Base-by-base conservation (phyloP, 64 coral and sea anemone species). In the Dendrophyllia cribrosa region DNA sequence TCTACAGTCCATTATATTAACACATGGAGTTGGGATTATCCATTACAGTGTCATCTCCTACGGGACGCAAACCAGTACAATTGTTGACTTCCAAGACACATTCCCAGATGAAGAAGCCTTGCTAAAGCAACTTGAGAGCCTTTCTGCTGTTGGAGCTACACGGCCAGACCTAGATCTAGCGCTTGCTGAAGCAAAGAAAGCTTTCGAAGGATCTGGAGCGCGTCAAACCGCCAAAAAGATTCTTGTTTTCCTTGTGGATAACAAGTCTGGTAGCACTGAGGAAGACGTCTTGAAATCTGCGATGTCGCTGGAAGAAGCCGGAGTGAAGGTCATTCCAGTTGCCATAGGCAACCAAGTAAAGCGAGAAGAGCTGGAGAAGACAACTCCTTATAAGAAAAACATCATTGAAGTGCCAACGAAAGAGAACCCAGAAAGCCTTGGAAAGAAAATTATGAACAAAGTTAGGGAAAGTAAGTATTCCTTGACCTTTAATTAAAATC, bases 201-300 rank as follows among this genome's bases (percentile, higher is more conserved):
- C 60, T 58, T 98, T 98, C 75, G 51, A 93, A n/a, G 84, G 45
- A 15, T 55, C 87, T 16, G 96, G 92, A 49, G 85, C 91, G 22
- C 93, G 93, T 12, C 72, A 72, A 12, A 80, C 83, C 9, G 96
- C 96, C 12, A 95, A 89, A 52, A 95, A 93, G 56, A 75, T 98
- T 66, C 82, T 98, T 15, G 93, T 98, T 43, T 70, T 98, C 55
- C 60, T 98, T 13, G 88, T 81, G 23, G 96, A 98, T 68, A 95
- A 88, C 21, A 88, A 76, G 66, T 93, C 94, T 58, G 74, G 74
- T 24, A 90, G 70, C n/a, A 74, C 21, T 5, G 72, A 90, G 19
- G 43, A 86, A 26, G 93, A 95, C 25, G 70, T 87, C 26, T 51
- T 55, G 9, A 77, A 43, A 68, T 78, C 87, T 69, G 91, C 87